A percentile compares a stretch with the other conserved stretches of the same genome.
These are phyloP conservation scores for Campylomormyrus tamandua DNA, from an alignment of 2,113 vertebrate genomes.

Conservation along the genomic window DNA sequence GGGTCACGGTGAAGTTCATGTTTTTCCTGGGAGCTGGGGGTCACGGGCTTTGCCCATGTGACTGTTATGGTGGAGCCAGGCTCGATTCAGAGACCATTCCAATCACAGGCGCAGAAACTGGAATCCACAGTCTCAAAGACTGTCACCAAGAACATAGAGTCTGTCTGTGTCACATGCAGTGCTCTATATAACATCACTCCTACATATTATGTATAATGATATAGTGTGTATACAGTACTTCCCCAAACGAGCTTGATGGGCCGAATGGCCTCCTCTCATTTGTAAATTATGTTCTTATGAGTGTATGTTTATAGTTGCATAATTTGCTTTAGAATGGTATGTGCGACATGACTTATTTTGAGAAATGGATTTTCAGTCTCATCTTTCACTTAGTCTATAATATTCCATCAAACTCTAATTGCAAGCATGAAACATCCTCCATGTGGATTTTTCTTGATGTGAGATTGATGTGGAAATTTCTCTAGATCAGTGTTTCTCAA, in stretches of 20 bases:
- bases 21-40: too few species aligned
- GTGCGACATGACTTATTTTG: background rate
- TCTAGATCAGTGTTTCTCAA: background rate
- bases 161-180: background rate
- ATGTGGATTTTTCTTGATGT: background rate
- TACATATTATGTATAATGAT: background rate
- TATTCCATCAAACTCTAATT: background rate
- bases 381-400: background rate
- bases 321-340: background rate
- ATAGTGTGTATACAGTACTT: too few species aligned
- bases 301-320: background rate
- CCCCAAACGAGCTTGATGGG: too few species aligned
- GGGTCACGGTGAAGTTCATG: too few species aligned
- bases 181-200: background rate
- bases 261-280: too few species aligned
- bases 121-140: background rate
- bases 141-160: background rate
- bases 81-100: too few species aligned
- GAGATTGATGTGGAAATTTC: background rate
- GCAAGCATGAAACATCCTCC: background rate
- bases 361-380: background rate
- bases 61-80: too few species aligned
- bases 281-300: background rate
- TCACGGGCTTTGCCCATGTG: too few species aligned
- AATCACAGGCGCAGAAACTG: too few species aligned